Evolutionary conservation across 1,140 invertebrate species (phyloP), one percentile per base, ranked within the genome.

Genomic region (Drosophila punjabiensis): DNA sequence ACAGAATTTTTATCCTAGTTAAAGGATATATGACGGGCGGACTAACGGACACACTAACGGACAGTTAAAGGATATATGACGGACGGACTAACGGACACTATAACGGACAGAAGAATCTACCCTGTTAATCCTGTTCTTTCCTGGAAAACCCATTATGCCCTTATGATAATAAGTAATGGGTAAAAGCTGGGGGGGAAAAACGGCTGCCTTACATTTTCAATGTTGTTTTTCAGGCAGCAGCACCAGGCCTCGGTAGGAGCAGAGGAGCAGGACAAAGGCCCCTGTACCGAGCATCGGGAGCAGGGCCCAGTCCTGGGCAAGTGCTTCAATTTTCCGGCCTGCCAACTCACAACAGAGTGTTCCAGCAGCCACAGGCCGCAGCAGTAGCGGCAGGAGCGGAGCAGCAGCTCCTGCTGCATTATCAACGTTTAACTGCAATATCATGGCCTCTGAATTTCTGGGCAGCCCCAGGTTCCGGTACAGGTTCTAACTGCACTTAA

Each of bases 301-400:
- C 64, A 28, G 43, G 43, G 70, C 74, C 43, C 79, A 39, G 68
- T 69, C 32, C 53, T 45, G 50, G 74, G 70, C 81, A 81, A 90
- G 75, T 90, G 70, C 86, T 85, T 90, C 86, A 89, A 89, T 89
- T 89, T 89, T 90, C 85, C 76, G 85, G 81, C 66, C 74, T 85
- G 85, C 85, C 85, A 88, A 88, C 74, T 81, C 61, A 50, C 62
- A 80, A 73, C 76, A 60, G 76, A 61, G 50, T 59, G 64, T 28
- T 61, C 64, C 78, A 50, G 64, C 60, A 69, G 66, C 66, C 33
- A 43, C n/a, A 53, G 39, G 41, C 64, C 39, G 33, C 18, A 47
- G 33, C 14, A 39, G 20, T 11, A 14, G 18, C 13, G 24, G 28
- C 39, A 18, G 18, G 66, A 50, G 52, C 33, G n/a, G n/a, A 48